Percentiles rank a stretch among this genome's conserved stretches.
Conservation (phyloP, 35 echinoderm and acorn worm species). For the Amphiura filiformis region DNA sequence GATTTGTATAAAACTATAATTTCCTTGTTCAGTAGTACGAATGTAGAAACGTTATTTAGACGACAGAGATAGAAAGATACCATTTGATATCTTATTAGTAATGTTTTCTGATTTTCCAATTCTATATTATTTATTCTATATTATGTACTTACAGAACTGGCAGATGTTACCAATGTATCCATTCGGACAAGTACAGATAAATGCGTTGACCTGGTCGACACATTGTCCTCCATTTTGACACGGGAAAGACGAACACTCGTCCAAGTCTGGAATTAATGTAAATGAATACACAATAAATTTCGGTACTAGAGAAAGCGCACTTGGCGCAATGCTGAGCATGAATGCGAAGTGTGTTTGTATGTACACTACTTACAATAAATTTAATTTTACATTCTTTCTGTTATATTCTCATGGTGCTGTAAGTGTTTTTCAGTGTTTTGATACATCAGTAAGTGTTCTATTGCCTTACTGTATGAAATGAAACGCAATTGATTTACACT, state of each 20-base stretch:
- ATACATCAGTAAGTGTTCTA: not conserved
- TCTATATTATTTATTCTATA: too few species aligned
- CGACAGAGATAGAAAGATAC: too few species aligned
- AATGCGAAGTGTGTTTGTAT: not conserved
- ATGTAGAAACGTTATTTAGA: too few species aligned
- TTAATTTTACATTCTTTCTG: not conserved
- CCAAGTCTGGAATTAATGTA: not conserved
- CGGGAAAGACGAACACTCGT: not conserved
- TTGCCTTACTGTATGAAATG: not conserved
- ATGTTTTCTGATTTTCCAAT: too few species aligned
- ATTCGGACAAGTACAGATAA: not conserved
- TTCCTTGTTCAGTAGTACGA: too few species aligned
- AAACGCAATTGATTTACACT: too few species aligned
- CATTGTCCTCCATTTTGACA: not conserved
- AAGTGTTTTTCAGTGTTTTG: not conserved
- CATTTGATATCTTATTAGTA: too few species aligned
- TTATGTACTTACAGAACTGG: not conserved
- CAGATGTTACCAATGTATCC: not conserved
- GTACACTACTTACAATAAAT: too few species aligned
- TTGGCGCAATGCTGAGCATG: not conserved
- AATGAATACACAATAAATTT: not conserved
- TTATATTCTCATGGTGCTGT: too few species aligned
- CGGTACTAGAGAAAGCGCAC: not conserved
- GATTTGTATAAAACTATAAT: too few species aligned
- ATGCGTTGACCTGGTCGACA: not conserved